Base-by-base conservation (phyloP, 2,113 vertebrate species). In the Brachirus orientalis region DNA sequence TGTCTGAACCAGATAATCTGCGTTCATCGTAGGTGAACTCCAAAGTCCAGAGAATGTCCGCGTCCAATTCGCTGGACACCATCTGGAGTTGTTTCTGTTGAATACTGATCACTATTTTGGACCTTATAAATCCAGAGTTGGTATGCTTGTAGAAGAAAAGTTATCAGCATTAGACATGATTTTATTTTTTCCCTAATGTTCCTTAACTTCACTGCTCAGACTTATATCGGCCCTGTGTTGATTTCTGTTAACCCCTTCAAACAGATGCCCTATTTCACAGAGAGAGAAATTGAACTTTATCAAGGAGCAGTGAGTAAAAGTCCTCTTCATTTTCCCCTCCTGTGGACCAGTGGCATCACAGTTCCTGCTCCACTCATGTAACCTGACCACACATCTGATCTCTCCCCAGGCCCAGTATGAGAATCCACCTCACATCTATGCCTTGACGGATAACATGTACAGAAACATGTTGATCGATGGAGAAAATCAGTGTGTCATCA, bases 161-260 rank as follows among this genome's bases (percentile, higher is more conserved):
- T n/a, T n/a, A n/a, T n/a, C n/a, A n/a, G n/a, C n/a, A n/a, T n/a
- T n/a, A n/a, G n/a, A n/a, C n/a, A n/a, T 38, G 37, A 38, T 7
- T 6, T 18, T 18, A 7, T 48, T 60, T n/a, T 11, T 3, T 46
- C 35, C 43, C 18, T 38, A 1, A 1, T 10, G 8, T 12, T 88
- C 83, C 88, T 93, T 89, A 77, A 88, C 87, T 10, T 10, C 0
- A 0, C 3, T 51, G 36, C 60, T n/a, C 84, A 98, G 97, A 98
- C 96, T 13, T 98, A 99, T 77, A 99, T 99, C 0, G 97, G 97
- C 38, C 91, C 97, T 0, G 97, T 99, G 16, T 89, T 99, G 62
- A 99, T 99, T 88, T 99, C 97, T 0, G 94, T 99, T 0, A 99
- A 99, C 83, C 97, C 97, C 1, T 99, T 99, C 87, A 99, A 99